Percentiles rank a stretch among this genome's conserved stretches.
Conservation (phyloP, 2,113 vertebrate genomes). For the Epinephelus cyanopodus region DNA sequence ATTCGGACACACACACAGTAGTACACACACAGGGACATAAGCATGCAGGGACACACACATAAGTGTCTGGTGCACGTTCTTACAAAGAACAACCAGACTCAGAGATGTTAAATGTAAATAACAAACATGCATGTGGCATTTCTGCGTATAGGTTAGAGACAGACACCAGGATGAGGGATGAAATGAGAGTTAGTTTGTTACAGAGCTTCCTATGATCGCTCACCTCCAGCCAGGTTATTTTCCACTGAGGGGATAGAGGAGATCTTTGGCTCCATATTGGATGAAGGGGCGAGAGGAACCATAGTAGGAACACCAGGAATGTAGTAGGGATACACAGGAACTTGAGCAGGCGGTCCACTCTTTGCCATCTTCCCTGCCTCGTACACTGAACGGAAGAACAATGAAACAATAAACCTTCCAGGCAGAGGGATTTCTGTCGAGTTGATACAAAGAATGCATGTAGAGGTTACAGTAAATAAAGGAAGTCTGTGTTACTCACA, state of each 20-base stretch:
- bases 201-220: conserved; percentile 41
- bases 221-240: conserved; percentile 81
- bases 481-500: conserved; percentile 84
- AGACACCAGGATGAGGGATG: conserved; percentile 9
- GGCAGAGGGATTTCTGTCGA: neutral
- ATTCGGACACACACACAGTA: conserved; percentile 56
- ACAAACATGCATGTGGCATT: conserved; percentile 35
- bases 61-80: neutral
- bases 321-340: conserved; percentile 93
- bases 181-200: conserved; percentile 50
- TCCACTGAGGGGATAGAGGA: conserved; percentile 85
- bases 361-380: conserved; percentile 96
- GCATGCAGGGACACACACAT: conserved; percentile 42
- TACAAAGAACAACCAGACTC: neutral
- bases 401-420: neutral
- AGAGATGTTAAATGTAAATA: neutral
- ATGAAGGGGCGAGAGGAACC: conserved; percentile 86
- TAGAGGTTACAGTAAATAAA: too few relatives aligned
- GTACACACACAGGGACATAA: conserved; percentile 20
- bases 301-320: conserved; percentile 91
- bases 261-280: conserved; percentile 88
- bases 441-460: neutral
- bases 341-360: conserved; percentile 84
- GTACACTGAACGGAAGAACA: conserved; percentile 87
- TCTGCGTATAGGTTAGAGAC: conserved; percentile 5